Conservation (phyloP, 2,113 vertebrate species). For the Psilopsiagon aurifrons region DNA sequence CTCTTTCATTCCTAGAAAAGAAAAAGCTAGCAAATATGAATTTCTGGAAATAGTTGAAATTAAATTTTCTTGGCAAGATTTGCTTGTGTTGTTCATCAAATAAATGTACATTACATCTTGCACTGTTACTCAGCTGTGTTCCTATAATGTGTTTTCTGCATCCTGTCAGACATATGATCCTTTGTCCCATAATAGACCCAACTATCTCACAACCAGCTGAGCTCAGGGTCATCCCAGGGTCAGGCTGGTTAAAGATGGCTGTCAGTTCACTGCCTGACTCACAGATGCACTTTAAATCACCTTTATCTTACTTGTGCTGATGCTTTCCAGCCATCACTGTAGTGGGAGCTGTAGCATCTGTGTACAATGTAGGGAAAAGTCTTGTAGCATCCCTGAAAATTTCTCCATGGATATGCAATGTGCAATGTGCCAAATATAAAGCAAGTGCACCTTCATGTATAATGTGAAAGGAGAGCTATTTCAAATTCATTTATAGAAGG, state of each 20-base stretch:
- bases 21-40: conserved; percentile 31
- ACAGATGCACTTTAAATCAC: conserved; percentile 71
- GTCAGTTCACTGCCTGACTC: conserved; percentile 73
- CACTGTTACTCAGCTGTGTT: conserved; percentile 71
- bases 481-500: conserved; percentile 38
- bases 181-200: conserved; percentile 71
- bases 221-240: conserved; percentile 80
- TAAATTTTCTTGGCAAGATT: conserved; percentile 64
- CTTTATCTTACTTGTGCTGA: conserved; percentile 76
- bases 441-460: not conserved
- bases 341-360: conserved; percentile 42
- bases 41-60: conserved; percentile 54
- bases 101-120: conserved; percentile 52
- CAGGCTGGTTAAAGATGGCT: conserved; percentile 80
- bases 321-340: conserved; percentile 65
- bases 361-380: not conserved
- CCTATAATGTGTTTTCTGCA: conserved; percentile 65
- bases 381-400: conserved; percentile 4
- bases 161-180: conserved; percentile 75
- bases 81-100: conserved; percentile 61
- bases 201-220: conserved; percentile 77
- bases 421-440: not conserved
- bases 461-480: conserved; percentile 50
- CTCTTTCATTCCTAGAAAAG: conserved; percentile 34
- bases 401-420: not conserved